Conservation (phyloP, 2,113 vertebrate genomes). For the Xiphophorus maculatus region DNA sequence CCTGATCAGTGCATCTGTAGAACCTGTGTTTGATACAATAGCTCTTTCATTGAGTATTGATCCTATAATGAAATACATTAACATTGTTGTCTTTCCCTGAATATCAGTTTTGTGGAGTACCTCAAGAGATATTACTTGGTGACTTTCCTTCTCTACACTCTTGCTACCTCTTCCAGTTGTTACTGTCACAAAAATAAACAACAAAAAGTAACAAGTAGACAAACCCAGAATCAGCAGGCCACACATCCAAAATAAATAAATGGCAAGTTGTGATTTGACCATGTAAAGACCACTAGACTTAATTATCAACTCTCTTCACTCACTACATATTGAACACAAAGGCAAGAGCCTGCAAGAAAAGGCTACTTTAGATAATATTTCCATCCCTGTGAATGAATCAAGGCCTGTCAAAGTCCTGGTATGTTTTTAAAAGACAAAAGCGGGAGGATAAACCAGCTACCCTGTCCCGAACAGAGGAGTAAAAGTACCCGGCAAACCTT, state of each 20-base stretch:
- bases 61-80: too few relatives aligned
- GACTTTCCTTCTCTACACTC: not conserved
- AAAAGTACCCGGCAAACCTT: slow-evolving; percentile 41
- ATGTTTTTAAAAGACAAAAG: not conserved
- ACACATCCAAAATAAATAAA: not conserved
- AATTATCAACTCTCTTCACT: not conserved
- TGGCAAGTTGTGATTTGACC: too few relatives aligned
- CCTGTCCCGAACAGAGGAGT: slow-evolving; percentile 16
- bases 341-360: not conserved
- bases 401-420: not conserved
- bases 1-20: too few relatives aligned
- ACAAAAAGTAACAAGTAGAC: not conserved
- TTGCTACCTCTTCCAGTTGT: not conserved
- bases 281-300: too few relatives aligned
- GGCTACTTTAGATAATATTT: not conserved
- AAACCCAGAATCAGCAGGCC: not conserved
- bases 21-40: too few relatives aligned
- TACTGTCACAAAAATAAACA: not conserved
- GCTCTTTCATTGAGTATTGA: too few relatives aligned
- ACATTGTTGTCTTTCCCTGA: too few relatives aligned
- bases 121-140: not conserved
- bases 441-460: not conserved
- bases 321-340: not conserved
- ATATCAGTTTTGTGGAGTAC: too few relatives aligned
- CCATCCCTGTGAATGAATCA: not conserved